Evolutionary conservation across 2,797 vertebrate species (phyloP).

Genomic region (Craterocephalus amniculus): DNA sequence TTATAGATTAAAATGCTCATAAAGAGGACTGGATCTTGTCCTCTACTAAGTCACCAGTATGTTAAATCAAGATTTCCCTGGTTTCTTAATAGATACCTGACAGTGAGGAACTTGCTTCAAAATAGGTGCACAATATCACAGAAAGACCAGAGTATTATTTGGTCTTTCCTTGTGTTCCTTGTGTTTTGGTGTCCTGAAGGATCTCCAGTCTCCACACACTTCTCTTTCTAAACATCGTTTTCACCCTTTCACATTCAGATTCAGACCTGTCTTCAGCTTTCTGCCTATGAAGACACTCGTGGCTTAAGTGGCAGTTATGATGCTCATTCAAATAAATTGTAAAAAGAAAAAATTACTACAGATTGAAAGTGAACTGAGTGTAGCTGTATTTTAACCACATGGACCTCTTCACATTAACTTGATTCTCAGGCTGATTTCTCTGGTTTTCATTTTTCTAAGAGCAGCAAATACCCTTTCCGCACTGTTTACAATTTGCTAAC

Average conservation of each 20-base stretch:
- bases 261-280: background rate
- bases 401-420: conserved; percentile 23
- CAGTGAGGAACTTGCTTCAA: conserved; percentile 22
- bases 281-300: background rate
- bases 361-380: conserved; percentile 23
- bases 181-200: no score
- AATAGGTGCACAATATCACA: conserved; percentile 16
- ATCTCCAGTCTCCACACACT: conserved; percentile 8
- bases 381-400: conserved; percentile 19
- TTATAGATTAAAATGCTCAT: conserved; percentile 30
- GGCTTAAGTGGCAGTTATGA: background rate
- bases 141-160: background rate
- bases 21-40: conserved; percentile 17
- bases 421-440: conserved; percentile 37
- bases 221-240: conserved; percentile 16
- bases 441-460: conserved; percentile 21
- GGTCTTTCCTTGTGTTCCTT: no score
- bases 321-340: conserved; percentile 10
- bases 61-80: background rate
- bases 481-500: conserved; percentile 19
- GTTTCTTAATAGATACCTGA: conserved; percentile 35
- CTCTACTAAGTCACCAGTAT: background rate
- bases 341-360: conserved; percentile 7
- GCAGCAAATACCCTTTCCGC: conserved; percentile 40
- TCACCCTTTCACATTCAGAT: conserved; percentile 9